Percentiles rank a stretch among this genome's conserved stretches.
These are phyloP conservation scores for Heterodera schachtii DNA, from an alignment of 1,140 invertebrate species.

Conservation along the genomic window DNA sequence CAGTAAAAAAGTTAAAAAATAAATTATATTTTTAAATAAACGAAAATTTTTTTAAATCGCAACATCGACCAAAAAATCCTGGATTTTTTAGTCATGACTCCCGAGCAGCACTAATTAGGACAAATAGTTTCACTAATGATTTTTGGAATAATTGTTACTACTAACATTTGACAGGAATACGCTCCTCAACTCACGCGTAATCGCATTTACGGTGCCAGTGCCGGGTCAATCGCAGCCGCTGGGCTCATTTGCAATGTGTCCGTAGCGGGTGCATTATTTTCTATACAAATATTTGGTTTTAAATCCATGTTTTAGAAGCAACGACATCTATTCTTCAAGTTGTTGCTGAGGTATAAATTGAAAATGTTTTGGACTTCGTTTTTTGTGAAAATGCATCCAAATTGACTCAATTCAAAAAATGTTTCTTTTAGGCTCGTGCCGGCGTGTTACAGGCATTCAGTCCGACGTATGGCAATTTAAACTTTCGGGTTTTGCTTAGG, in stretches of 20 bases:
- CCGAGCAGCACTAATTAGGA: too few relatives aligned
- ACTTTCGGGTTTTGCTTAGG: not conserved
- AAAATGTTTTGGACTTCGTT: conserved; percentile 1
- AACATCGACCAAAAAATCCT: too few relatives aligned
- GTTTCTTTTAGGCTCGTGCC: conserved; percentile 74
- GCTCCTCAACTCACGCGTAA: conserved; percentile 89
- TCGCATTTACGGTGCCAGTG: conserved; percentile 92
- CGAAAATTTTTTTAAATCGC: too few relatives aligned
- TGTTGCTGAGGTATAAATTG: conserved; percentile 52
- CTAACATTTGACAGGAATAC: conserved; percentile 74
- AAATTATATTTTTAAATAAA: too few relatives aligned
- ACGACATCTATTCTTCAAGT: conserved; percentile 61
- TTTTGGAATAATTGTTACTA: too few relatives aligned
- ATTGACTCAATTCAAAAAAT: not conserved
- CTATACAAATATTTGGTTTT: too few relatives aligned
- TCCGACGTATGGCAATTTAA: conserved; percentile 70
- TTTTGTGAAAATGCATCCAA: not conserved
- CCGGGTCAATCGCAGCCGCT: conserved; percentile 89
- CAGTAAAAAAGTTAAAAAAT: too few relatives aligned
- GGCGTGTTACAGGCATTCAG: conserved; percentile 88
- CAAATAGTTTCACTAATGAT: not conserved
- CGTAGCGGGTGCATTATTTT: conserved; percentile 67
- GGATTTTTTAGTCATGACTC: too few relatives aligned
- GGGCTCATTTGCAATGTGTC: conserved; percentile 87
- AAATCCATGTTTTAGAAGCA: conserved; percentile 70